phyloP scores from a whole-genome alignment of 1,140 invertebrate genomes.

The Amyelois transitella region DNA sequence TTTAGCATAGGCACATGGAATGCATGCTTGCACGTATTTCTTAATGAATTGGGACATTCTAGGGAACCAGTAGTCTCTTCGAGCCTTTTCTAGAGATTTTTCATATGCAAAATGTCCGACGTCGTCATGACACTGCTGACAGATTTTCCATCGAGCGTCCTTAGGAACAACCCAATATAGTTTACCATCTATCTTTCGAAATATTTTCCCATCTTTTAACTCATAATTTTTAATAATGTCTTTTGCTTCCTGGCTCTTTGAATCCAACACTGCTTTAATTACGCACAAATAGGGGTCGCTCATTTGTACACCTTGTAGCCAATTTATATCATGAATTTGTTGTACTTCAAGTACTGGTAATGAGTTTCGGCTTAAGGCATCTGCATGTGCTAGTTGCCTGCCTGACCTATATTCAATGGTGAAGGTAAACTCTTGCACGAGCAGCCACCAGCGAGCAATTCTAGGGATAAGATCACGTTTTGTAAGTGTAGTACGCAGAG shows the following conservation, averaged over 20 bases:
- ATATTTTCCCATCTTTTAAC: neutral
- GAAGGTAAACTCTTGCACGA: neutral
- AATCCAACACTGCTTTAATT: neutral
- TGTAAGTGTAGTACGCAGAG: neutral
- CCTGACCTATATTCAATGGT: neutral
- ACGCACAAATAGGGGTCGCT: neutral
- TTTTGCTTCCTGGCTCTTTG: neutral
- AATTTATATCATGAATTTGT: neutral
- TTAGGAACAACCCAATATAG: neutral
- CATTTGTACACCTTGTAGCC: neutral
- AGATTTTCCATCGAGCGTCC: neutral
- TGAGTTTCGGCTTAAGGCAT: neutral
- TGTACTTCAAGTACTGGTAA: neutral
- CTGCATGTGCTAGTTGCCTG: neutral
- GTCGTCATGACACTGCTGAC: neutral
- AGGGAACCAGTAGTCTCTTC: neutral
- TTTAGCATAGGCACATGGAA: neutral
- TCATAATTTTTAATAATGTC: neutral
- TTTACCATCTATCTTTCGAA: neutral
- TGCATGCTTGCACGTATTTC: neutral
- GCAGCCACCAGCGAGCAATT: neutral
- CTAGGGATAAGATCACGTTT: neutral
- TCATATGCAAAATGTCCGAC: neutral
- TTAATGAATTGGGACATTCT: neutral
- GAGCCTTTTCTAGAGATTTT: neutral